phyloP scores from a whole-genome alignment of 2,113 vertebrate species.

The Meles meles region DNA sequence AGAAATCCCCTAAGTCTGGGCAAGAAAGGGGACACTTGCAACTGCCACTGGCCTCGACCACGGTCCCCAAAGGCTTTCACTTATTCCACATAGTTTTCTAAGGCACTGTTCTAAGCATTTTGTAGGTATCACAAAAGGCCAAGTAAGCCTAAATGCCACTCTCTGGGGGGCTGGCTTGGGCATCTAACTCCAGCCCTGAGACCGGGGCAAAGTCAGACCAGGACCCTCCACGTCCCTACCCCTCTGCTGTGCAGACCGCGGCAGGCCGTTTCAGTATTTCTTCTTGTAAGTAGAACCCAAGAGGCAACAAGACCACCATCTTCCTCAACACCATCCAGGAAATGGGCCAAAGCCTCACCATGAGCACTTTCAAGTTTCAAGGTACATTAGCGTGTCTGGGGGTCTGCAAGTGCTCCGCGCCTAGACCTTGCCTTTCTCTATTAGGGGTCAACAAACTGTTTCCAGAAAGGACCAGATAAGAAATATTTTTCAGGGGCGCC shows the following conservation, averaged over 20 bases:
- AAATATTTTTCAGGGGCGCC: not conserved
- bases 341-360: not conserved
- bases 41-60: not conserved
- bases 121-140: not conserved
- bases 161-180: not conserved
- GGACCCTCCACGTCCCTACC: not conserved
- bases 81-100: not conserved
- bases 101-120: not conserved
- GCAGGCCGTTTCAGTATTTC: too few relatives aligned
- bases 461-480: not conserved
- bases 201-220: not conserved
- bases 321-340: not conserved
- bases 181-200: not conserved
- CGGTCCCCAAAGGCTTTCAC: not conserved
- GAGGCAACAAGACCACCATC: not conserved
- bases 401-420: not conserved
- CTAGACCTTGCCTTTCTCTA: not conserved
- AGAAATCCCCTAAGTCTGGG: not conserved
- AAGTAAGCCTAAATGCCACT: not conserved
- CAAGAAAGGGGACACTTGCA: accelerated
- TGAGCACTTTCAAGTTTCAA: not conserved
- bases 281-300: not conserved
- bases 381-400: not conserved
- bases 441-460: not conserved
- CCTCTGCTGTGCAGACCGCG: not conserved